These are phyloP conservation scores for Malaclemys terrapin DNA, from an alignment of 2,113 vertebrate genomes.

Conservation along the genomic window DNA sequence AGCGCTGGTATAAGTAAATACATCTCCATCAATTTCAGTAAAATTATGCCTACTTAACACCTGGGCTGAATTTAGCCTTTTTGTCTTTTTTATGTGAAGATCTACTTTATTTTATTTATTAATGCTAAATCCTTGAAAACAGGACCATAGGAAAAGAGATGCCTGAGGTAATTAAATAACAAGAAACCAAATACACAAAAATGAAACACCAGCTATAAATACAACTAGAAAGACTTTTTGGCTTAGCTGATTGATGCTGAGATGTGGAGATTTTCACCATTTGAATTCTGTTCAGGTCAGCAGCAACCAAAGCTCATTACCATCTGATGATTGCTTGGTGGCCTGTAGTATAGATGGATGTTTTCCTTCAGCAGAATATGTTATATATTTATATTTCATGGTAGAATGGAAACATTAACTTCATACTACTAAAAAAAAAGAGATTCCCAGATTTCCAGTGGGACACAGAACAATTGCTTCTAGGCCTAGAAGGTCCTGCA, in stretches of 20 bases:
- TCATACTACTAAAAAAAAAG: background rate
- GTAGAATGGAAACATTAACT: constrained; percentile 7
- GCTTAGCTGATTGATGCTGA: constrained; percentile 38
- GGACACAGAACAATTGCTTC: constrained; percentile 38
- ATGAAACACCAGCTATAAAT: constrained; percentile 34
- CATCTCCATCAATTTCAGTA: constrained; percentile 16
- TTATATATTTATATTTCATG: constrained; percentile 39
- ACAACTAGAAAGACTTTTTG: background rate
- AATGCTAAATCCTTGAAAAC: constrained; percentile 27
- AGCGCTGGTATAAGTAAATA: constrained; percentile 33
- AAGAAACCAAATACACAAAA: constrained; percentile 59
- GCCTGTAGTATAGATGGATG: constrained; percentile 42
- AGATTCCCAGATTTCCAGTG: constrained; percentile 34
- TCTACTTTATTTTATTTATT: constrained; percentile 19
- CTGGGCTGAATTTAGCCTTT: background rate
- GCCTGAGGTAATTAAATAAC: constrained; percentile 60
- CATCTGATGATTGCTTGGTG: constrained; percentile 59
- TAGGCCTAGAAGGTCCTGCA: constrained; percentile 39
- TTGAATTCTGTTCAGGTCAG: constrained; percentile 69
- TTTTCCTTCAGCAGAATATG: constrained; percentile 25
- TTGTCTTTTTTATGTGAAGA: background rate
- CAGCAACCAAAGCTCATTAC: constrained; percentile 65
- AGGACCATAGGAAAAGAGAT: constrained; percentile 38
- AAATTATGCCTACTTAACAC: constrained; percentile 22
- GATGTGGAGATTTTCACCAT: constrained; percentile 43